Percentiles rank a stretch among this genome's conserved stretches.
phyloP scores from a whole-genome alignment of 2,113 vertebrate species.

The Sarotherodon lohbergeri region DNA sequence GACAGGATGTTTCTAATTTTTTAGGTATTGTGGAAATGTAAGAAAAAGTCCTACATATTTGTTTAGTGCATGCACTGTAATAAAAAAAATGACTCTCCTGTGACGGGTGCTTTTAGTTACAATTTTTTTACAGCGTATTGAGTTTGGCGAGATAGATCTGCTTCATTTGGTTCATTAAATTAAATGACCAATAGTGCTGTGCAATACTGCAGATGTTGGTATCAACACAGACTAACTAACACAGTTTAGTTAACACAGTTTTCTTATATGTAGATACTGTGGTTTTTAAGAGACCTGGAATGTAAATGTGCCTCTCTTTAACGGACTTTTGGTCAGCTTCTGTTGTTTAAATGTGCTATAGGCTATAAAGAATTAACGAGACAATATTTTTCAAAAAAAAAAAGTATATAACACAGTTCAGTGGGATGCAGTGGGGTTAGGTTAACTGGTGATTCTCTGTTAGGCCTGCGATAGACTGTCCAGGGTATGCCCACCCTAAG shows the following conservation, averaged over 20 bases:
- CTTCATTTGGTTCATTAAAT: neutral
- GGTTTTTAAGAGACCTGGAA: neutral
- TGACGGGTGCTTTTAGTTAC: neutral
- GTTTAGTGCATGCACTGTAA: neutral
- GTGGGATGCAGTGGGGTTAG: neutral
- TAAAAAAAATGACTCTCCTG: neutral
- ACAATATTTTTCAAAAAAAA: fast-evolving
- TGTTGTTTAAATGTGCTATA: neutral
- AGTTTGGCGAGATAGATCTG: neutral
- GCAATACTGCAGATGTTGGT: neutral
- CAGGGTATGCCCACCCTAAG: neutral
- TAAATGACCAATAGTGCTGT: neutral
- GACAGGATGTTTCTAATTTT: neutral
- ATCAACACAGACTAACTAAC: neutral
- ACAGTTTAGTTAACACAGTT: neutral
- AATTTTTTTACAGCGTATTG: neutral
- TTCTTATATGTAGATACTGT: neutral
- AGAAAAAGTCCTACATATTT: neutral
- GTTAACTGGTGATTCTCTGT: neutral
- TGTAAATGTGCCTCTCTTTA: neutral
- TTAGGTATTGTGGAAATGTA: neutral
- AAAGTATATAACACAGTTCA: neutral
- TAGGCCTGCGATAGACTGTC: neutral
- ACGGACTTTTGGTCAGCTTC: neutral
- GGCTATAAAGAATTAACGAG: neutral